Base-by-base conservation (phyloP, 2,797 vertebrate species). In the Dipus sagitta region DNA sequence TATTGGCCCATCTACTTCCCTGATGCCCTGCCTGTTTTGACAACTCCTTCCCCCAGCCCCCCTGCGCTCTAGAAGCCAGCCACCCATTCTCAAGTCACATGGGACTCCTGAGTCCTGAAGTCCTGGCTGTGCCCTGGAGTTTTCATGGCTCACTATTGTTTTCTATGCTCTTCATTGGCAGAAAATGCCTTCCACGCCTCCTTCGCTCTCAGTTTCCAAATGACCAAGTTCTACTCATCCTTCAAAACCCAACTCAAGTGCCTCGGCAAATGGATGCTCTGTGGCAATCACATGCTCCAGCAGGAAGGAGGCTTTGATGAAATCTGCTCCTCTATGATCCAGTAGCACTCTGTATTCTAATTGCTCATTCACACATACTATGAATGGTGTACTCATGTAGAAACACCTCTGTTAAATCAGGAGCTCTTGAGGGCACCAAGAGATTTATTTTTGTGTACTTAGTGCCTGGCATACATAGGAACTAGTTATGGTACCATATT, bases 141-240 rank as follows among this genome's bases (percentile, higher is more conserved):
- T 74, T 60, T 82, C 17, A 17, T 64, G 79, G 14, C 64, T 83
- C 52, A 6, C 47, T 32, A 18, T 3, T 70, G 13, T 64, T 72
- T 93, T 60, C 32, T 9, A 52, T 20, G 21, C 28, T 90, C 20
- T 85, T 38, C 28, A 4, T n/a, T 79, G 82, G 42, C 62, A 32
- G 30, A 58, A 23, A 79, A 91, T 28, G 34, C 34, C 34, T 68
- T 60, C 80, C 26, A 42, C 17, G 26, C 32, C 54, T 86, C 20
- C 72, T 52, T 85, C 34, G 34, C 67, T 88, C 52, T 18, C 30
- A 47, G 72, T 95, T 94, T 86, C 86, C 52, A 86, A 75, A 28
- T 85, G 88, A 64, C 72, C 75, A 93, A 95, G 78, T 93, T 26
- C 64, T 86, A 60, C 71, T 90, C 71, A 76, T 89, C 72, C 85